Evolutionary conservation across 2,113 vertebrate genomes (phyloP).

Genomic region (Phycodurus eques): DNA sequence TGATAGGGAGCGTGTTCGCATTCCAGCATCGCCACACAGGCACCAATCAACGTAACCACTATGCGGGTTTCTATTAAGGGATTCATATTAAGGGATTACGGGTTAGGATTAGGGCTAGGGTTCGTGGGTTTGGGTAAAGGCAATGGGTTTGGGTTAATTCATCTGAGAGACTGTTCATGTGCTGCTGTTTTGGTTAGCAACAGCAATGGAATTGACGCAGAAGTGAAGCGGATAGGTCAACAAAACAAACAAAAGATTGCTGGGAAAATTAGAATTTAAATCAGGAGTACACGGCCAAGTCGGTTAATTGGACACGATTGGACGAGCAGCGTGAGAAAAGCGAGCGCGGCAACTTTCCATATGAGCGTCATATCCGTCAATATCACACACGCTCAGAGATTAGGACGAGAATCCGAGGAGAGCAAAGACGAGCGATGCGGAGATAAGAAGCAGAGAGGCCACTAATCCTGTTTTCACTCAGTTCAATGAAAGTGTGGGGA

Average conservation of each 20-base stretch:
- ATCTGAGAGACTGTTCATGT: no score
- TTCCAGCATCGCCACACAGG: no score
- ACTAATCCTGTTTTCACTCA: conserved; percentile 41
- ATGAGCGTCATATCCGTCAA: background rate
- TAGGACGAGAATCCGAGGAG: conserved; percentile 19
- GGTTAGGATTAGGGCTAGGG: no score
- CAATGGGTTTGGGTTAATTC: no score
- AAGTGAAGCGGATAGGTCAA: background rate
- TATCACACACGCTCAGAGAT: conserved; percentile 31
- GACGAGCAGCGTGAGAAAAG: background rate
- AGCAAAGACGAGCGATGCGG: conserved; percentile 21
- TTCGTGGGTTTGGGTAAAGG: no score
- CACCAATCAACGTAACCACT: no score
- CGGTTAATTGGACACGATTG: background rate
- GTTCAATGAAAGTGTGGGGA: conserved; percentile 26
- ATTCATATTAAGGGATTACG: no score
- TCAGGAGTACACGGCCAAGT: background rate
- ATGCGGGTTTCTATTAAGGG: no score
- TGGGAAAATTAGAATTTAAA: background rate
- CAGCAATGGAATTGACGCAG: no score
- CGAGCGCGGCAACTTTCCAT: background rate
- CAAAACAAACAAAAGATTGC: background rate
- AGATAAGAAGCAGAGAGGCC: conserved; percentile 42
- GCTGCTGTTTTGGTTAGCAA: no score
- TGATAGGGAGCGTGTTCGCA: background rate